phyloP scores from a whole-genome alignment of 2,113 vertebrate genomes.

The Bostrychus sinensis region DNA sequence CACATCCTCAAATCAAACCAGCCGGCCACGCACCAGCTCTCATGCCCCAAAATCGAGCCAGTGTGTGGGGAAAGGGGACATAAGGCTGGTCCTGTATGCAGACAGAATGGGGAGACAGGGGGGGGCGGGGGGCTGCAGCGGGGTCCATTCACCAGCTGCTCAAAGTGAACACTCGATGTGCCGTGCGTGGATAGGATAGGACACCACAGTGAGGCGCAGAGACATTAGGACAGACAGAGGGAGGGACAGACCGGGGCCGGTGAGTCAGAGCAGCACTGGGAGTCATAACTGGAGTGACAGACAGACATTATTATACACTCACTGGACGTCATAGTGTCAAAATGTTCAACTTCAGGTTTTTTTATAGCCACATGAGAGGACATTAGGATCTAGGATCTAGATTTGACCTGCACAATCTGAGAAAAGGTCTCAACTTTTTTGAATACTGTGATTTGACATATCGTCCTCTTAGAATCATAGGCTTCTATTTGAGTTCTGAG shows the following conservation, averaged over 20 bases:
- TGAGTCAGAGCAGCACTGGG: slow-evolving; percentile 29
- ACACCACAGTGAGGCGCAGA: slow-evolving; percentile 8
- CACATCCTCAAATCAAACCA: slow-evolving; percentile 25
- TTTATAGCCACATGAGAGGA: too few relatives aligned
- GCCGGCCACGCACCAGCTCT: slow-evolving; percentile 21
- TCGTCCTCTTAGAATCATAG: too few relatives aligned
- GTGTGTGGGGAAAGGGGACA: slow-evolving; percentile 35
- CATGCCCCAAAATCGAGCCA: slow-evolving; percentile 42
- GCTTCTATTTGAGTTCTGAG: too few relatives aligned
- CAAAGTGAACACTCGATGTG: slow-evolving; percentile 57
- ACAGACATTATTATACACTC: slow-evolving; percentile 15
- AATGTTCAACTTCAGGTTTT: slow-evolving; percentile 7
- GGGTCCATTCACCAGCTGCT: slow-evolving; percentile 57
- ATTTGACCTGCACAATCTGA: too few relatives aligned
- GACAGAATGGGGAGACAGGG: slow-evolving; percentile 45
- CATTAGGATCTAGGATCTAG: too few relatives aligned
- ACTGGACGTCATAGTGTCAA: slow-evolving; percentile 11
- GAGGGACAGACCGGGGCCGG: too few relatives aligned
- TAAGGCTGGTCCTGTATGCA: slow-evolving; percentile 43
- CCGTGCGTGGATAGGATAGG: slow-evolving; percentile 31
- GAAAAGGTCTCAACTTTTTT: too few relatives aligned
- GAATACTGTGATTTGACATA: too few relatives aligned
- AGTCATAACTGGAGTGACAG: slow-evolving; percentile 15
- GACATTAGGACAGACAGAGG: neutral
- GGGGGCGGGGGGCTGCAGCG: too few relatives aligned